A percentile compares a stretch with the other conserved stretches of the same genome.
Conservation (phyloP, 2,113 vertebrate species). For the Neodon shergylaensis region DNA sequence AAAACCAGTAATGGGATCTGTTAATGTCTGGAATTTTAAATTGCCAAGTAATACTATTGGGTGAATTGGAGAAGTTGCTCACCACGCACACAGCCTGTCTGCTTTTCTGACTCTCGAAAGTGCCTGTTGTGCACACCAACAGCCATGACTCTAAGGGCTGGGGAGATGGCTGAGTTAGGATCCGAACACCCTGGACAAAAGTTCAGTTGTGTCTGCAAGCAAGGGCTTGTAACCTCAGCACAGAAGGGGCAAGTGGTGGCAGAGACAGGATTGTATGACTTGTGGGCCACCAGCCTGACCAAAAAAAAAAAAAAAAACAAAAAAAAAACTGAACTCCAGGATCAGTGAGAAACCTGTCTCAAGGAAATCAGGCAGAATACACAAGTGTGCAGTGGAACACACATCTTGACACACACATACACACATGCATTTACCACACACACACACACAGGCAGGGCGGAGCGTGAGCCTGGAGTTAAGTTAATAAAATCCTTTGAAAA, state of each 20-base stretch:
- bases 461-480: not conserved
- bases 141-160: not conserved
- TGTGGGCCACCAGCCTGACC: not conserved
- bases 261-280: not conserved
- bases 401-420: not conserved
- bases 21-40: conserved; percentile 12
- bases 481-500: not conserved
- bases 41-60: not conserved
- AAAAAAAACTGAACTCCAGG: not conserved
- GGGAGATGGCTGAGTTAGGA: not conserved
- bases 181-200: not conserved
- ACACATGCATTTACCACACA: not conserved
- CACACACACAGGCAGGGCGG: not conserved
- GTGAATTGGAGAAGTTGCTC: not conserved
- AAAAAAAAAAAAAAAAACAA: not conserved
- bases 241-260: not conserved
- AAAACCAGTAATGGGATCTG: not conserved
- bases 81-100: not conserved
- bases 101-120: not conserved
- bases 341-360: not conserved
- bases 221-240: not conserved
- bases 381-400: not conserved
- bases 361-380: not conserved
- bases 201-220: not conserved
- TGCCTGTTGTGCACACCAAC: not conserved